Percentiles rank a stretch among this genome's conserved stretches.
Evolutionary conservation across 2,113 vertebrate genomes (phyloP).

Genomic region (Xiphorhynchus elegans): DNA sequence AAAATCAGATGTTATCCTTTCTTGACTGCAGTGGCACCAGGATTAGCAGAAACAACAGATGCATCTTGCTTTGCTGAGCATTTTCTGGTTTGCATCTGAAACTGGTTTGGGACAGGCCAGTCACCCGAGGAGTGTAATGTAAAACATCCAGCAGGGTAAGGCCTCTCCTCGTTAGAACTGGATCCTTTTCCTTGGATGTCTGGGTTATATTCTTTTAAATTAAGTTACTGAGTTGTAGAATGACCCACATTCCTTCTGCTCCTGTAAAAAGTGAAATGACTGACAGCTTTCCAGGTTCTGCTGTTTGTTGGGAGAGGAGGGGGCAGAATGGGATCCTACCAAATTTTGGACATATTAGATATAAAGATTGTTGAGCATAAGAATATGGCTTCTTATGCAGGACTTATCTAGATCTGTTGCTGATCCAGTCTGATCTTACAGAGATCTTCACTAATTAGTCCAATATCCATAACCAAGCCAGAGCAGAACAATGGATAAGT

Average conservation of each 20-base stretch:
- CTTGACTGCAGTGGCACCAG: background rate
- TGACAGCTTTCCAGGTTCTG: background rate
- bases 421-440: background rate
- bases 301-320: background rate
- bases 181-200: slow-evolving; percentile 7
- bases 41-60: background rate
- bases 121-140: background rate
- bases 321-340: background rate
- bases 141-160: slow-evolving; percentile 26
- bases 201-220: slow-evolving; percentile 41
- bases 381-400: background rate
- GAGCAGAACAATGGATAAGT: background rate
- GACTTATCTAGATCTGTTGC: background rate
- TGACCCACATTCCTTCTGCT: slow-evolving; percentile 5
- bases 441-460: background rate
- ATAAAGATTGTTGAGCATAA: background rate
- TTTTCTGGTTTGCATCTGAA: slow-evolving; percentile 38
- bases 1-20: background rate
- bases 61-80: background rate
- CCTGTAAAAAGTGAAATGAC: background rate
- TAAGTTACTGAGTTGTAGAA: slow-evolving; percentile 38
- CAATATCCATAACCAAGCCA: background rate
- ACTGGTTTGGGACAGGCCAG: slow-evolving; percentile 23
- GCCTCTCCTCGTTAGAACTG: slow-evolving; percentile 8
- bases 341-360: background rate